Base-by-base conservation (phyloP, 2,113 vertebrate genomes). In the Scatophagus argus region DNA sequence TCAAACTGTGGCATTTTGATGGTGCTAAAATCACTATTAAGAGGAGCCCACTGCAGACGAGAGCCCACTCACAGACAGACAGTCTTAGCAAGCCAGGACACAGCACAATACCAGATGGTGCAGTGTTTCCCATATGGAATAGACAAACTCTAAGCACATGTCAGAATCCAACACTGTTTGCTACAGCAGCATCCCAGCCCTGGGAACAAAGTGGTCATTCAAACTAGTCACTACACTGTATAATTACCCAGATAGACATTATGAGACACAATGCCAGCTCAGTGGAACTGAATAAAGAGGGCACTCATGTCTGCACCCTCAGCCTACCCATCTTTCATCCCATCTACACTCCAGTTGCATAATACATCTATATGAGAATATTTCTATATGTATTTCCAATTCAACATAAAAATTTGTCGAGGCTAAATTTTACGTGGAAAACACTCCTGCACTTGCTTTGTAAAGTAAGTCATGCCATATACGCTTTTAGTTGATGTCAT, bases 151-250 rank as follows among this genome's bases (percentile, higher is more conserved):
- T 85, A 73, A 92, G 88, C 93, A 91, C 89, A 93, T 91, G 91
- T 92, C 88, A 89, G 91, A 93, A 91, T 93, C 91, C 92, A 91
- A 91, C 86, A 88, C 87, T 90, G 91, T 93, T 93, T 91, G 90
- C 90, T 89, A 72, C 89, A 82, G 91, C 89, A 89, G 85, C 85
- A 93, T 94, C 95, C 91, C 89, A 88, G 94, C 91, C 93, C 91
- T 92, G 93, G 93, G 96, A 93, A 98, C 96, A 99, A 97, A 97
- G 96, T 92, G 94, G 93, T 95, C 96, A 97, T 98, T 99, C 96
- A 98, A 95, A 88, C 81, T 83, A 86, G 86, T 90, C 89, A 90
- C 87, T 87, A 84, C 91, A 91, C 91, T 93, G 94, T 93, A 95
- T 96, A 96, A 96, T 96, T 96, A 96, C 93, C 95, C 96, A 96